Evolutionary conservation across 2,797 vertebrate species (phyloP).

Genomic region (Linurgus olivaceus): DNA sequence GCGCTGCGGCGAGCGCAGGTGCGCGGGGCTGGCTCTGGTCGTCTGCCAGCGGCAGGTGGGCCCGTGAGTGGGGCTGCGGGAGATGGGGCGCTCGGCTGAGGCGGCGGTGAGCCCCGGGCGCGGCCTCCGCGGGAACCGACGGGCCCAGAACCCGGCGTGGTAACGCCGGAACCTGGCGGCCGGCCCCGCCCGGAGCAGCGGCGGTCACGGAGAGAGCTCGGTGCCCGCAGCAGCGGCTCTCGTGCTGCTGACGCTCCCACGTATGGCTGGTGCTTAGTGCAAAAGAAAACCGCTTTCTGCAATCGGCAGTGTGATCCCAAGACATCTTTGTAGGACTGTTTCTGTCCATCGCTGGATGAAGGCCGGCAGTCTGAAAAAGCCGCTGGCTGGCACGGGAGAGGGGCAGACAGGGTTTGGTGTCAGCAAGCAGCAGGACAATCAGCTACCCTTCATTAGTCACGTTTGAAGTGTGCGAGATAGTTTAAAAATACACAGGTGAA

Average conservation of each 20-base stretch:
- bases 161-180: background rate
- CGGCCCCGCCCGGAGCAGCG: too few relatives aligned
- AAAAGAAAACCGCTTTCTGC: background rate
- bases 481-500: background rate
- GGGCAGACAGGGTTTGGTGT: background rate
- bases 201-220: background rate
- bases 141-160: background rate
- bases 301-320: background rate
- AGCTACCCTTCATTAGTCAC: background rate
- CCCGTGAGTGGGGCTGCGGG: background rate
- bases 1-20: background rate
- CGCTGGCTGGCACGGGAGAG: background rate
- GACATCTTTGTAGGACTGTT: accelerated
- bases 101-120: background rate
- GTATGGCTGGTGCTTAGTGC: background rate
- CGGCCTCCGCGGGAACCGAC: background rate
- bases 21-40: background rate
- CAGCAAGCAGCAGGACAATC: background rate
- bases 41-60: background rate
- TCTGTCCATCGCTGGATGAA: accelerated
- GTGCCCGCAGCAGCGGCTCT: background rate
- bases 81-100: background rate
- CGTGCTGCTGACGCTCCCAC: background rate
- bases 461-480: accelerated
- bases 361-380: background rate